Conservation (phyloP, 2,113 vertebrate genomes). For the Carettochelys insculpta region DNA sequence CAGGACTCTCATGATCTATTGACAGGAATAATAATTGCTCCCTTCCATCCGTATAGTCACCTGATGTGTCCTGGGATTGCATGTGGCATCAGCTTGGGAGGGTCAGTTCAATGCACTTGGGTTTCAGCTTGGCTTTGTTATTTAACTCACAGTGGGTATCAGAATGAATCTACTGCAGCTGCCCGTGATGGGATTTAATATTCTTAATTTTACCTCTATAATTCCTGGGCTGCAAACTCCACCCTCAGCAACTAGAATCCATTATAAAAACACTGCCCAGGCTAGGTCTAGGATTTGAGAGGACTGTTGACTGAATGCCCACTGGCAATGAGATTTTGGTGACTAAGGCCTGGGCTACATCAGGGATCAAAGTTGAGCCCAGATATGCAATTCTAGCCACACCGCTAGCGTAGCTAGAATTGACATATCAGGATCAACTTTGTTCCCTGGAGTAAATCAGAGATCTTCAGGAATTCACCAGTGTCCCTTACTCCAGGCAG, state of each 20-base stretch:
- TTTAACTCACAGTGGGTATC: not conserved
- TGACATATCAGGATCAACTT: too few species aligned
- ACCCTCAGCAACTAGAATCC: not conserved
- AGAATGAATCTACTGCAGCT: not conserved
- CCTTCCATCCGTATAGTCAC: not conserved
- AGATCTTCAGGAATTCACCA: too few species aligned
- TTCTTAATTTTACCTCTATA: not conserved
- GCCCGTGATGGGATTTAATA: not conserved
- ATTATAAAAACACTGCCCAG: not conserved
- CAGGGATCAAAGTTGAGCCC: too few species aligned
- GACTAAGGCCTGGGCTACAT: too few species aligned
- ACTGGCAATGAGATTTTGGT: not conserved
- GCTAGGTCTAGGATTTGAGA: not conserved
- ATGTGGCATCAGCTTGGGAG: not conserved
- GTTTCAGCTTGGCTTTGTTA: not conserved
- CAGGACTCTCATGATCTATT: constrained; percentile 44
- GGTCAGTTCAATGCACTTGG: not conserved
- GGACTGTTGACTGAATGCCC: not conserved
- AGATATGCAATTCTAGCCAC: too few species aligned
- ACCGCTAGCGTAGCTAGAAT: too few species aligned
- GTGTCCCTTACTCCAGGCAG: too few species aligned
- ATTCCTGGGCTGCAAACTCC: not conserved
- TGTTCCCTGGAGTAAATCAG: too few species aligned
- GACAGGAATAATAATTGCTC: not conserved
- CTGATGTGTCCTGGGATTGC: rapidly evolving